Evolutionary conservation across 2,888 invertebrate species (phyloP).

Genomic region (Anthophora plumipes): DNA sequence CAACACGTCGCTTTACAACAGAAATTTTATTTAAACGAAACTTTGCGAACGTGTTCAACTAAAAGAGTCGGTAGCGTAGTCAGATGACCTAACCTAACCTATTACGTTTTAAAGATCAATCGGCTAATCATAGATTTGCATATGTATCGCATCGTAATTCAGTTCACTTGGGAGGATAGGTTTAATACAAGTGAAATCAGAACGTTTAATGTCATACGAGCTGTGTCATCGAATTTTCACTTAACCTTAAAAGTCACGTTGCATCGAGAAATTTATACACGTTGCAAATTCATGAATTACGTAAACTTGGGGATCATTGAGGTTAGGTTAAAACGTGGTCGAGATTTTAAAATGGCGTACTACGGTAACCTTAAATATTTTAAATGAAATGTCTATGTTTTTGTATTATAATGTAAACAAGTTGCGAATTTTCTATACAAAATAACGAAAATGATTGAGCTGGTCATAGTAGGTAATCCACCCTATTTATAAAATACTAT

Average conservation of each 20-base stretch:
- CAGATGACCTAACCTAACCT: too few relatives aligned
- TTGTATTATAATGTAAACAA: too few relatives aligned
- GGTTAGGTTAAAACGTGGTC: slow-evolving; percentile 1
- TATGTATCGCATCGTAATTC: background rate
- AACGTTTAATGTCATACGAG: background rate
- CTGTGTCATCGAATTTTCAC: background rate
- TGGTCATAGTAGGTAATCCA: too few relatives aligned
- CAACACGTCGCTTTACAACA: slow-evolving; percentile 7
- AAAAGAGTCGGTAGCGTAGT: too few relatives aligned
- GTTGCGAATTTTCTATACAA: too few relatives aligned
- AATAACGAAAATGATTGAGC: too few relatives aligned
- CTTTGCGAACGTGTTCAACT: too few relatives aligned
- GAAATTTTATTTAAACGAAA: background rate
- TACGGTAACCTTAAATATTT: too few relatives aligned
- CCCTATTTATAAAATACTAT: too few relatives aligned
- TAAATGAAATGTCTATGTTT: too few relatives aligned
- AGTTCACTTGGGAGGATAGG: background rate
- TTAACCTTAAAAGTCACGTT: slow-evolving; percentile 6
- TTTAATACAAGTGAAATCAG: background rate
- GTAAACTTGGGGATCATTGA: background rate
- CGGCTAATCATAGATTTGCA: background rate
- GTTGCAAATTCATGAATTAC: slow-evolving; percentile 5
- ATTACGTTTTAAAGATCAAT: background rate
- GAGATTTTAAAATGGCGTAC: slow-evolving; percentile 2
- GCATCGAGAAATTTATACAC: background rate